These are phyloP conservation scores for Sesia bembeciformis DNA, from an alignment of 2,888 invertebrate genomes.

Conservation along the genomic window DNA sequence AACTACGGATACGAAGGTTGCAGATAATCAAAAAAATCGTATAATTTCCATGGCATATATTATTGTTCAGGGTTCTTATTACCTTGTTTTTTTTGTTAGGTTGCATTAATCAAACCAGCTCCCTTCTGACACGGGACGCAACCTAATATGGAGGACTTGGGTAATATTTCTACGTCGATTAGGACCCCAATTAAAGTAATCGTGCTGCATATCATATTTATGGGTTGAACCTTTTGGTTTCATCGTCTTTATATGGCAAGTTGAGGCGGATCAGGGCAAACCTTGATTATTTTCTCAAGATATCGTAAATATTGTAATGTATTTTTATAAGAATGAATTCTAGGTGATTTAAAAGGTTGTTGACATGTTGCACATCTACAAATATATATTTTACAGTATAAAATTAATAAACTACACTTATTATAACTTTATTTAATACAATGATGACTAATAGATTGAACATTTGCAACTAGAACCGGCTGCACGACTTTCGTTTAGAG, in stretches of 20 bases:
- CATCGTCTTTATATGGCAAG: neutral
- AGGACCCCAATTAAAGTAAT: neutral
- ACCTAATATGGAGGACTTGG: neutral
- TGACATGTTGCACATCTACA: no score
- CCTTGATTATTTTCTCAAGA: no score
- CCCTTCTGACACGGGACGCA: neutral
- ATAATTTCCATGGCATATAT: constrained; percentile 13
- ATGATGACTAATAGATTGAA: no score
- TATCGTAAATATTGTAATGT: no score
- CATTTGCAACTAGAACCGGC: neutral
- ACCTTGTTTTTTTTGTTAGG: neutral
- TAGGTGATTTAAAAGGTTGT: no score
- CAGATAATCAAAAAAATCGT: constrained; percentile 4
- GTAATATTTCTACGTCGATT: neutral
- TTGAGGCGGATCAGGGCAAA: neutral
- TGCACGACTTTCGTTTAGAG: constrained; percentile 13
- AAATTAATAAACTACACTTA: no score
- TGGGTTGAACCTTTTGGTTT: neutral
- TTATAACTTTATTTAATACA: no score
- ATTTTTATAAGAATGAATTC: no score
- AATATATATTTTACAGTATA: no score
- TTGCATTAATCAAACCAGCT: neutral
- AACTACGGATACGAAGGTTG: no score
- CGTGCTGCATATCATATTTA: neutral
- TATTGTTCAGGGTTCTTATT: neutral